These are phyloP conservation scores for Saguinus oedipus DNA, from an alignment of 2,797 vertebrate genomes.

Conservation along the genomic window DNA sequence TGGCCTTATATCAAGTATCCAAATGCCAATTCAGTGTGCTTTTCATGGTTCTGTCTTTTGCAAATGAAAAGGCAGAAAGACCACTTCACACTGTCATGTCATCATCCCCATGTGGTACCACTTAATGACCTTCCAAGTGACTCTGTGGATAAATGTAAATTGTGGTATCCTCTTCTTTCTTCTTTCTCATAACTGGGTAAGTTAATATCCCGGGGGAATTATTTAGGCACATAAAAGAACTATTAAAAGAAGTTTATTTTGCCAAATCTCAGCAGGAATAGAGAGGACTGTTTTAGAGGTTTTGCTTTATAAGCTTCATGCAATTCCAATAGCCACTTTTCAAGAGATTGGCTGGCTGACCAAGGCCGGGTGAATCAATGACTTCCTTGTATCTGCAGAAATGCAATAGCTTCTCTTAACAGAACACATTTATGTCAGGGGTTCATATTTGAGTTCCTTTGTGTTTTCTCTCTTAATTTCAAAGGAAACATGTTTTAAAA, in stretches of 20 bases:
- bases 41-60: background rate
- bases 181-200: slow-evolving; percentile 42
- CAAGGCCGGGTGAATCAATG: background rate
- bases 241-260: slow-evolving; percentile 42
- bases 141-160: background rate
- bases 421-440: background rate
- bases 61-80: background rate
- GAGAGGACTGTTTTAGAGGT: background rate
- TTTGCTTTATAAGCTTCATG: slow-evolving; percentile 2
- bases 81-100: background rate
- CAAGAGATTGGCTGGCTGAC: background rate
- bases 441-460: slow-evolving; percentile 15
- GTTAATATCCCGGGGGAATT: slow-evolving; percentile 38
- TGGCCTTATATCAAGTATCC: background rate
- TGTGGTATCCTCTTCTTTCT: background rate
- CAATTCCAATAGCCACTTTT: background rate
- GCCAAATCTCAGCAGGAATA: background rate
- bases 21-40: background rate
- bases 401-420: background rate
- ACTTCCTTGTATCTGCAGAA: slow-evolving; percentile 42
- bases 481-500: slow-evolving; percentile 39
- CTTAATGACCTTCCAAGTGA: slow-evolving; percentile 33
- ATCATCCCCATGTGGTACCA: background rate
- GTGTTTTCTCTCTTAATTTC: slow-evolving; percentile 45
- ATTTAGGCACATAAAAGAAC: slow-evolving; percentile 42